Percentiles rank a stretch among this genome's conserved stretches.
Conservation (phyloP, 2,888 invertebrate genomes). For the Megastigmus dorsalis region DNA sequence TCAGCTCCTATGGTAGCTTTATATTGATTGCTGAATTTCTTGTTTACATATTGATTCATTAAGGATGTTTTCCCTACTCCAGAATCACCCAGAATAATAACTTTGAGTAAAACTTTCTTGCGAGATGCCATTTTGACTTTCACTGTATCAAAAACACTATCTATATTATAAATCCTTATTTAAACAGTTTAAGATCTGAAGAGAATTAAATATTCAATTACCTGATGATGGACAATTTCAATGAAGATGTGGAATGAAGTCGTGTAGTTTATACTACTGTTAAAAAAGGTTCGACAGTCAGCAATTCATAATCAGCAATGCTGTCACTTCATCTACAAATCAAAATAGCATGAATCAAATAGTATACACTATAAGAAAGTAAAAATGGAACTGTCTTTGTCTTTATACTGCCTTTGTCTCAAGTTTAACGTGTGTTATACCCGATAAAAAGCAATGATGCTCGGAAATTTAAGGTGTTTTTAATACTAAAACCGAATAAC, state of each 20-base stretch:
- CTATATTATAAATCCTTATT: background rate
- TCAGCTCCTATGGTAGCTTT: conserved; percentile 99
- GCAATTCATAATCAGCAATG: conserved; percentile 29
- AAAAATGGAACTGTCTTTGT: background rate
- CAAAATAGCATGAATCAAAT: conserved; percentile 38
- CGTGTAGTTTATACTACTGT: background rate
- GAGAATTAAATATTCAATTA: conserved; percentile 13
- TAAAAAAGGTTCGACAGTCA: conserved; percentile 11
- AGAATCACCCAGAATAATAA: conserved; percentile 97
- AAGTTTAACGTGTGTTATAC: too few relatives aligned
- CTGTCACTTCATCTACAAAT: conserved; percentile 44
- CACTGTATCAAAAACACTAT: background rate
- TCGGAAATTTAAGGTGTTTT: background rate
- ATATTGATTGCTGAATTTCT: conserved; percentile 99
- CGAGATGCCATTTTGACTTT: conserved; percentile 85
- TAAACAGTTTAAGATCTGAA: background rate
- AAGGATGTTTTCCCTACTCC: conserved; percentile 99
- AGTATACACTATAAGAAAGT: conserved; percentile 1
- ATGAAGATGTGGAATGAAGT: conserved; percentile 10
- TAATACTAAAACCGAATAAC: background rate
- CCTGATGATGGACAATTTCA: conserved; percentile 4
- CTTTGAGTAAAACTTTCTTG: conserved; percentile 97
- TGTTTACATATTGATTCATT: conserved; percentile 99
- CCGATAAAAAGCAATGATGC: background rate
- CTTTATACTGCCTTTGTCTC: background rate